Conservation (phyloP, 2,113 vertebrate genomes). For the Plotosus lineatus region DNA sequence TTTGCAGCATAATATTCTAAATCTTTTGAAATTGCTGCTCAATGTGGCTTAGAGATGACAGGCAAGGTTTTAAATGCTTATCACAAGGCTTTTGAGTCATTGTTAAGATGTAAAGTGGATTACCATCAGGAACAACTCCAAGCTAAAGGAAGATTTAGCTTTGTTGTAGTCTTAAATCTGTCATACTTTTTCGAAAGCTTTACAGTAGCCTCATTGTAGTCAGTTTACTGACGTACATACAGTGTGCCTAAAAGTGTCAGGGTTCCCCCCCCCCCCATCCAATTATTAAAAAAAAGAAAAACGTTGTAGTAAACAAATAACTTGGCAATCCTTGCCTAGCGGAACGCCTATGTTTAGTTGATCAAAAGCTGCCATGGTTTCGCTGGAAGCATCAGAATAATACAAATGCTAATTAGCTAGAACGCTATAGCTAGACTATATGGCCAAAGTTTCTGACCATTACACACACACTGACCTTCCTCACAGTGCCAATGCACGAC, state of each 20-base stretch:
- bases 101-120: background rate
- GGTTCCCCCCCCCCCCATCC: no score
- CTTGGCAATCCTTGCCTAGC: background rate
- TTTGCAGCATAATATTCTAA: background rate
- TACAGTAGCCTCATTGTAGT: background rate
- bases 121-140: background rate
- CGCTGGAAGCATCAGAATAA: background rate
- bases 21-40: background rate
- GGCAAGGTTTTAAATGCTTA: background rate
- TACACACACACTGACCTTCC: background rate
- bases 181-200: background rate
- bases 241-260: conserved; percentile 13
- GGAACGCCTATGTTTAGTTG: background rate
- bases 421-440: background rate
- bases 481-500: background rate
- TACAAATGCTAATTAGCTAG: background rate
- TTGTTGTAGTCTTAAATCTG: conserved; percentile 11
- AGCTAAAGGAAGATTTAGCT: background rate
- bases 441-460: background rate
- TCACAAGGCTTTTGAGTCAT: background rate
- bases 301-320: background rate
- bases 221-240: background rate
- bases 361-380: background rate
- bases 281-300: no score
- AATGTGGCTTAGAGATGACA: background rate